Evolutionary conservation across 2,888 invertebrate genomes (phyloP).

Genomic region (Horisme vitalbata): DNA sequence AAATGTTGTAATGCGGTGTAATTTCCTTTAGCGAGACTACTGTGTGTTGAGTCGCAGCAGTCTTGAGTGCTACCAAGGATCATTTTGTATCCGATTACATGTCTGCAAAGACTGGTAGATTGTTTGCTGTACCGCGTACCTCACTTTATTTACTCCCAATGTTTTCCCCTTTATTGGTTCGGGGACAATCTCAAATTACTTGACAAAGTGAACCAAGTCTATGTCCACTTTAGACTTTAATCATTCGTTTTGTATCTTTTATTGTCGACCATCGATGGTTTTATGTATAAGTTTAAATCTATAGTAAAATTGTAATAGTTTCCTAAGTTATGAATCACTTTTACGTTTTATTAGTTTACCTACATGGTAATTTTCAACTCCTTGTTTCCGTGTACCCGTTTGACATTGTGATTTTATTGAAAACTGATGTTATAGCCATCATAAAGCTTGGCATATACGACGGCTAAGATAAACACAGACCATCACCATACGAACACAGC

Average conservation of each 20-base stretch:
- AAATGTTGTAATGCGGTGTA: conserved; percentile 56
- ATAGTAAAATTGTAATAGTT: conserved; percentile 27
- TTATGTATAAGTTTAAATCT: conserved; percentile 14
- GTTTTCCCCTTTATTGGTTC: conserved; percentile 56
- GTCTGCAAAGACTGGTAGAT: conserved; percentile 58
- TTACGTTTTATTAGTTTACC: conserved; percentile 47
- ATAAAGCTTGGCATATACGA: conserved; percentile 61
- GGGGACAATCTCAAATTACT: conserved; percentile 57
- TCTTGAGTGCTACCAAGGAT: conserved; percentile 54
- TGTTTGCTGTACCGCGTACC: conserved; percentile 60
- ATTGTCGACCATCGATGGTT: conserved; percentile 3
- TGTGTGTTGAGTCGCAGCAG: conserved; percentile 49
- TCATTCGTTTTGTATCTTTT: conserved; percentile 11
- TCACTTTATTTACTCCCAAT: conserved; percentile 63
- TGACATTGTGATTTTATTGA: conserved; percentile 61
- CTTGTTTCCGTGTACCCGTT: conserved; percentile 53
- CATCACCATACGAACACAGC: conserved; percentile 43
- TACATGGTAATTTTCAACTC: conserved; percentile 49
- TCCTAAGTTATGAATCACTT: conserved; percentile 51
- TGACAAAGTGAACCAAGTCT: conserved; percentile 40
- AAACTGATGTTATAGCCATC: conserved; percentile 62
- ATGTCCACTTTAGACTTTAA: conserved; percentile 30
- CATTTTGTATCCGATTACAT: conserved; percentile 73
- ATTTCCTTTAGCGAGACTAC: conserved; percentile 56
- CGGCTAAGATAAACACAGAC: conserved; percentile 53